These are phyloP conservation scores for Danio rerio DNA, from an alignment of 2,113 vertebrate species.

Conservation along the genomic window DNA sequence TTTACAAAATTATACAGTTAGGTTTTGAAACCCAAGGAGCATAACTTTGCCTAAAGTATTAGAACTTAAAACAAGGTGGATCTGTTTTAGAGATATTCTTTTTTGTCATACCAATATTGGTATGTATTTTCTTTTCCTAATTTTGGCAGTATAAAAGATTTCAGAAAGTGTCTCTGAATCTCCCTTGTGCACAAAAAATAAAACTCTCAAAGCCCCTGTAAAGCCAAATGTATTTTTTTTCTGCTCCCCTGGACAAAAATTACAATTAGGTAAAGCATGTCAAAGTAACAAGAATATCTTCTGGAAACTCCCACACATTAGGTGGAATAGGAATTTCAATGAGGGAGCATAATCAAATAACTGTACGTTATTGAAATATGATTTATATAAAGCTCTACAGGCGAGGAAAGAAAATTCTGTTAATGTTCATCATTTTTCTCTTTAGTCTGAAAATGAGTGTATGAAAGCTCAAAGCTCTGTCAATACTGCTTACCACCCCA, in stretches of 20 bases:
- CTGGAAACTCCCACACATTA: conserved; percentile 37
- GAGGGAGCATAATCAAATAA: conserved; percentile 48
- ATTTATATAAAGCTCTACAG: conserved; percentile 55
- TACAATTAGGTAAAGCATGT: conserved; percentile 44
- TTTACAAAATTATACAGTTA: not conserved
- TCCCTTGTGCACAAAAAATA: conserved; percentile 17
- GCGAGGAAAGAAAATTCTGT: conserved; percentile 48
- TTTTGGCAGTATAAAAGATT: not conserved
- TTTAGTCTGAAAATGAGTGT: conserved; percentile 47
- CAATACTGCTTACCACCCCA: conserved; percentile 3
- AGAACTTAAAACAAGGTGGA: not conserved
- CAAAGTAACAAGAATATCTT: conserved; percentile 44
- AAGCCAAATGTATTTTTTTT: conserved; percentile 43
- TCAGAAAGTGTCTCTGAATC: conserved; percentile 15
- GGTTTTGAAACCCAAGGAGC: conserved; percentile 12
- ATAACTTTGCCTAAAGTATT: not conserved
- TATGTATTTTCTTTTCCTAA: not conserved
- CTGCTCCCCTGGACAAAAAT: conserved; percentile 17
- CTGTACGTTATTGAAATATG: conserved; percentile 53
- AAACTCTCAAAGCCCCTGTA: conserved; percentile 42
- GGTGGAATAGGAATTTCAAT: conserved; percentile 51
- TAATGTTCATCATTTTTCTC: conserved; percentile 47
- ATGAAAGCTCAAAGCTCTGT: conserved; percentile 39
- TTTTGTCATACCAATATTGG: conserved; percentile 2
- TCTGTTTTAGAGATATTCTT: not conserved